Percentiles rank a stretch among this genome's conserved stretches.
Evolutionary conservation across 2,113 vertebrate genomes (phyloP).

Genomic region (Pachycephala philippinensis): DNA sequence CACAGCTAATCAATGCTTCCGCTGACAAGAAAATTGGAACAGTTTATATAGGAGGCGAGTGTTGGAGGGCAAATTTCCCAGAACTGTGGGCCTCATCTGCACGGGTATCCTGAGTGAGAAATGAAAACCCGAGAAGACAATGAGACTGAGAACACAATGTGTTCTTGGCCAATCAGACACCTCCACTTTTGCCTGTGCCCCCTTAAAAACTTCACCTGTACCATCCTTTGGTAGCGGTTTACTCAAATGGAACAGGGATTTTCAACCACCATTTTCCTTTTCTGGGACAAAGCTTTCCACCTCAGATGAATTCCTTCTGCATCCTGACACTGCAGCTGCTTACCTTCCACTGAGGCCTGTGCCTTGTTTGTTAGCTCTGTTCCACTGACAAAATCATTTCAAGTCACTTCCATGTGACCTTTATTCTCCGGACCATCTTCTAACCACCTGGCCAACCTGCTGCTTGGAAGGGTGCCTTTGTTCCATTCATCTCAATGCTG

Average conservation of each 20-base stretch:
- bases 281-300: background rate
- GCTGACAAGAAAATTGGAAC: conserved; percentile 45
- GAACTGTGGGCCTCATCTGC: background rate
- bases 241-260: background rate
- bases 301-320: background rate
- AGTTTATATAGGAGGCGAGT: conserved; percentile 37
- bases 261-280: background rate
- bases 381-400: background rate
- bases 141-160: background rate
- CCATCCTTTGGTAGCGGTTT: background rate
- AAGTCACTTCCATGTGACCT: background rate
- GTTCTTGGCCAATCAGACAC: background rate
- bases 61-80: conserved; percentile 43
- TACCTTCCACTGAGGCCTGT: background rate
- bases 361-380: background rate
- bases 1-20: conserved; percentile 62
- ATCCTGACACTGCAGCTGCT: background rate
- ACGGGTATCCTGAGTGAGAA: background rate
- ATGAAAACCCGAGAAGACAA: background rate
- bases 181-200: background rate
- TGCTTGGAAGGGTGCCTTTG: background rate
- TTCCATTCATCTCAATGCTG: background rate
- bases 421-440: background rate
- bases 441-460: background rate
- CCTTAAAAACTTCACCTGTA: background rate